Conservation (phyloP, 2,888 invertebrate genomes). For the Drosophila atroscutellata region DNA sequence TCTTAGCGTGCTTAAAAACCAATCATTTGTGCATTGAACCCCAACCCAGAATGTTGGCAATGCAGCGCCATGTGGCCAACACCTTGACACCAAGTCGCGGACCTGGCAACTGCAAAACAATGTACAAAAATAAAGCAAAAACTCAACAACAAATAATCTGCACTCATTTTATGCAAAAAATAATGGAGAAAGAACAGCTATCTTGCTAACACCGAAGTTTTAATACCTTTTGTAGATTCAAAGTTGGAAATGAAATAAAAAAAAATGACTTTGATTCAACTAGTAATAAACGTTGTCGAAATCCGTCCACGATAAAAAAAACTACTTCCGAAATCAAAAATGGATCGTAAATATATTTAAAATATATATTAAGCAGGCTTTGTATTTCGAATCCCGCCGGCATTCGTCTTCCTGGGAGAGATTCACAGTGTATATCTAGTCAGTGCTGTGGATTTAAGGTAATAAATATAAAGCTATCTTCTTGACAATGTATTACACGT, state of each 20-base stretch:
- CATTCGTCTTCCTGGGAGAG: neutral
- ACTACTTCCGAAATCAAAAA: neutral
- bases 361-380: neutral
- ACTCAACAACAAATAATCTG: conserved; percentile 28
- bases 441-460: neutral
- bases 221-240: neutral
- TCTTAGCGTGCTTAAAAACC: conserved; percentile 48
- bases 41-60: conserved; percentile 3
- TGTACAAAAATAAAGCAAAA: neutral
- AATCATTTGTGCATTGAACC: conserved; percentile 78
- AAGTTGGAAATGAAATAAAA: neutral
- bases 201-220: neutral
- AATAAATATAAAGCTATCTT: neutral
- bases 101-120: conserved; percentile 52
- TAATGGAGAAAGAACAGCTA: neutral
- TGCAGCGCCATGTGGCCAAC: conserved; percentile 73
- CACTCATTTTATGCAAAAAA: conserved; percentile 50
- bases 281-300: neutral
- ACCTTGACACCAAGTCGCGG: conserved; percentile 64
- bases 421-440: neutral
- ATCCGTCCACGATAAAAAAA: neutral
- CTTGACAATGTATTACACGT: neutral
- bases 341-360: neutral
- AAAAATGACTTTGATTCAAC: neutral
- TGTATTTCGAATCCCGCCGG: neutral